Percentiles rank a stretch among this genome's conserved stretches.
Evolutionary conservation across 2,888 invertebrate genomes (phyloP).

Genomic region (Strigamia transsilvanica): DNA sequence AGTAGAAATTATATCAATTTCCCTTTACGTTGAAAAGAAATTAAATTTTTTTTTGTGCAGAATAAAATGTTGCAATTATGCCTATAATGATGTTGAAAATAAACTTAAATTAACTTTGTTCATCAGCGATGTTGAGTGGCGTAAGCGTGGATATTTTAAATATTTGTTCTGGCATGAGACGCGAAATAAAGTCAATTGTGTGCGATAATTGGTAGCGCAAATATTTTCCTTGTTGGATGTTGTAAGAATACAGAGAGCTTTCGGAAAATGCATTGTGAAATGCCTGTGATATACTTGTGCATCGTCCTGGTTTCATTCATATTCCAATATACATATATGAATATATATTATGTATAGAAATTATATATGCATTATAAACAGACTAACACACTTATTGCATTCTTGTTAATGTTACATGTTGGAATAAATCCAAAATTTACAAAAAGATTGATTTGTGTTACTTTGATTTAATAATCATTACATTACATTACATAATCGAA

Average conservation of each 20-base stretch:
- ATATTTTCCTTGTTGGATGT: not conserved
- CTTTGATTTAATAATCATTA: too few species aligned
- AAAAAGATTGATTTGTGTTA: not conserved
- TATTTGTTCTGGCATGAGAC: not conserved
- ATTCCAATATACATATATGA: not conserved
- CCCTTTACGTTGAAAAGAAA: not conserved
- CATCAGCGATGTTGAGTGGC: not conserved
- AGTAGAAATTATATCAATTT: too few species aligned
- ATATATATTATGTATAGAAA: not conserved
- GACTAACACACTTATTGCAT: not conserved
- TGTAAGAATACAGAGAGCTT: not conserved
- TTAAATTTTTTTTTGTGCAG: not conserved
- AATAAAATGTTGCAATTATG: too few species aligned
- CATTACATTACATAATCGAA: not conserved
- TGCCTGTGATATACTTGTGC: constrained; percentile 23
- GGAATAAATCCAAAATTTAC: not conserved
- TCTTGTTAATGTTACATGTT: constrained; percentile 4
- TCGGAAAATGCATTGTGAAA: constrained; percentile 10
- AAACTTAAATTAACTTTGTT: not conserved
- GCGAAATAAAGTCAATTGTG: not conserved
- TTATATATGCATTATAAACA: not conserved
- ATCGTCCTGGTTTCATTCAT: not conserved
- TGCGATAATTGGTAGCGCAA: not conserved
- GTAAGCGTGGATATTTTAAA: not conserved
- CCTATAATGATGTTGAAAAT: not conserved